Evolutionary conservation across 2,113 vertebrate species (phyloP), one percentile per base, ranked within the genome.

Genomic region (Eulemur rufifrons): DNA sequence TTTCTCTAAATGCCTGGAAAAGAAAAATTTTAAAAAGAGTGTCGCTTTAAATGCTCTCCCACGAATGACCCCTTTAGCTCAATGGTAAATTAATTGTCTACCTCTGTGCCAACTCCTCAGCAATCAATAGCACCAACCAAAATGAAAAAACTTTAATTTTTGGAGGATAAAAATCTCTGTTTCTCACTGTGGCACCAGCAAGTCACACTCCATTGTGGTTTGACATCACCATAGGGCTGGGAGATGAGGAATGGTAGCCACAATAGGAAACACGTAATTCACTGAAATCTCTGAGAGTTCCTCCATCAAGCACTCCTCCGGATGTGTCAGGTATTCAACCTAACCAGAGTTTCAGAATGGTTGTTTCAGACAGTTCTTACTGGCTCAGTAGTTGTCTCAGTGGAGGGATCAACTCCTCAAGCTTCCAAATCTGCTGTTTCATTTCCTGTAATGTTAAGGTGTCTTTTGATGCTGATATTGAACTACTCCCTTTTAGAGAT

Each of bases 401-500:
- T 52, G 11, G 0, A 63, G 29, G 42, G 25, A 81, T 12, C 32
- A 77, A 61, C 3, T 0, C 2, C 25, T 52, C 27, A 3, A 7
- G 0, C n/a, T 93, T 91, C 34, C 23, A 61, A 59, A 34, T 50
- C 34, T 89, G 17, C 29, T 4, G 17, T 56, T 71, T 78, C 7
- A 32, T 56, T 71, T 73, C 91, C 47, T 74, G 59, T 80, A 29
- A 56, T 68, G 4, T 45, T 32, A 34, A 25, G 18, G 47, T 86
- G 86, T 69, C 90, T 45, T 64, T 3, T 54, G 63, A 92, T 91
- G 81, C 25, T 83, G n/a, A 47, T 68, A 68, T 45, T 50, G 18
- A 97, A 73, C 21, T 74, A 47, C 6, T 74, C 18, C 64, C 18
- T 96, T 97, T 80, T 83, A 8, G 5, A 93, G 68, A 97, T 80